Evolutionary conservation across 2,888 invertebrate genomes (phyloP), one percentile per base, ranked within the genome.

Genomic region (Lycophotia porphyrea): DNA sequence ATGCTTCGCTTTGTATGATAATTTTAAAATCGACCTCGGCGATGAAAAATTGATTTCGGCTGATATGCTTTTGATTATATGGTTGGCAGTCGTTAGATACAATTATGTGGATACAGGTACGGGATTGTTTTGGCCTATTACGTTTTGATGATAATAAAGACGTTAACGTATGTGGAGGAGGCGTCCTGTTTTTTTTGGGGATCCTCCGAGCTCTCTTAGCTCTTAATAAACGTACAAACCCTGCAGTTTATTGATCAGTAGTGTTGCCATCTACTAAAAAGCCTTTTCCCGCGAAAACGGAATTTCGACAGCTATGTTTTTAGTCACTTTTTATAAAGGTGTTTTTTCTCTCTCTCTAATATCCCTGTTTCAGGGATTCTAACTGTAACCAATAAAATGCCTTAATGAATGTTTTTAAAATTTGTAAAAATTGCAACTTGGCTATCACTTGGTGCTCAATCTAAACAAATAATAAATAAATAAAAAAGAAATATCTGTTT

Each of bases 41-140:
- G 93, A 92, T 94, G 95, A 95, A 94, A 96, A 96, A 96, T 96
- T 96, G 96, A 96, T 96, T 96, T 95, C 90, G 92, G 90, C 91
- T 95, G 95, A 95, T 96, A 95, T 91, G 93, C 90, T 94, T 95
- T 94, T 96, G 95, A 96, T 96, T 95, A 96, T 93, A 96, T 81
- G 94, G 90, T 93, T 92, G 91, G 92, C 81, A 87, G 93, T 93
- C 91, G 95, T 94, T 94, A 93, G 93, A 94, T 93, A 94, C 93
- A 94, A 95, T 96, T 95, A 95, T 94, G 93, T 93, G 93, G 91
- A 89, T 90, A 92, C 92, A 88, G 74, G 72, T 75, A 65, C 79
- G 39, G 71, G 80, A 87, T 81, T 84, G 84, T 80, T 88, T 84
- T 75, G 64, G 80, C 61, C 70, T 58, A 82, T 82, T 84, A 84